Evolutionary conservation across 2,888 invertebrate genomes (phyloP).

Genomic region (Leptogaster cylindrica): DNA sequence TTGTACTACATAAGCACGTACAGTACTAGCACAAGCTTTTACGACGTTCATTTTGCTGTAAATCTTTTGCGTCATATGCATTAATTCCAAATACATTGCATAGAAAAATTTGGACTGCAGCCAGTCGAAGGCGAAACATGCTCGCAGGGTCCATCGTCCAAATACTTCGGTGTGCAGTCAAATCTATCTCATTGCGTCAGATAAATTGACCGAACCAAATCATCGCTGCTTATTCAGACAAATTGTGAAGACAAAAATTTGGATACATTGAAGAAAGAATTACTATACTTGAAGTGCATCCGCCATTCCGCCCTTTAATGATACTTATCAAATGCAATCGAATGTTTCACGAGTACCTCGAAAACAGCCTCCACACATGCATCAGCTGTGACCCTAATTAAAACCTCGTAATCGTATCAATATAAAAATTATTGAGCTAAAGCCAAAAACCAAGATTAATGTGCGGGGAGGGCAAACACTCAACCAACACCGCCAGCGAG

Average conservation of each 20-base stretch:
- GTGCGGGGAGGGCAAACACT: constrained; percentile 24
- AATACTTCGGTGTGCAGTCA: not conserved
- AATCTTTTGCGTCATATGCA: constrained; percentile 19
- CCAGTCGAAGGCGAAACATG: constrained; percentile 1
- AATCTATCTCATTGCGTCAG: too few relatives aligned
- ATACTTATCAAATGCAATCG: too few relatives aligned
- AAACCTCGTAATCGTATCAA: not conserved
- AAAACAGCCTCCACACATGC: too few relatives aligned
- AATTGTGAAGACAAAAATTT: not conserved
- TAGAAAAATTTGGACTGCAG: constrained; percentile 12
- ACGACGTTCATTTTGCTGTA: too few relatives aligned
- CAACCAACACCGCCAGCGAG: constrained; percentile 11
- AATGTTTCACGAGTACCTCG: too few relatives aligned
- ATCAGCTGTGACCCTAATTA: too few relatives aligned
- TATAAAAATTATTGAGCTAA: constrained; percentile 6
- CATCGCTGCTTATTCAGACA: constrained; percentile 8
- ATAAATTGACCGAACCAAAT: not conserved
- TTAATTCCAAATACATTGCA: constrained; percentile 1
- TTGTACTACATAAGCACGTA: too few relatives aligned
- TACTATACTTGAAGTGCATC: too few relatives aligned
- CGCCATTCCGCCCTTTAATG: too few relatives aligned
- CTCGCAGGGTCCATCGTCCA: not conserved
- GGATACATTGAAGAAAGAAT: too few relatives aligned
- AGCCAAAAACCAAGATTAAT: not conserved
- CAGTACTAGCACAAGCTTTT: too few relatives aligned